Percentiles rank a stretch among this genome's conserved stretches.
phyloP scores from a whole-genome alignment of 2,888 invertebrate species.

The Pediacus dermestoides region DNA sequence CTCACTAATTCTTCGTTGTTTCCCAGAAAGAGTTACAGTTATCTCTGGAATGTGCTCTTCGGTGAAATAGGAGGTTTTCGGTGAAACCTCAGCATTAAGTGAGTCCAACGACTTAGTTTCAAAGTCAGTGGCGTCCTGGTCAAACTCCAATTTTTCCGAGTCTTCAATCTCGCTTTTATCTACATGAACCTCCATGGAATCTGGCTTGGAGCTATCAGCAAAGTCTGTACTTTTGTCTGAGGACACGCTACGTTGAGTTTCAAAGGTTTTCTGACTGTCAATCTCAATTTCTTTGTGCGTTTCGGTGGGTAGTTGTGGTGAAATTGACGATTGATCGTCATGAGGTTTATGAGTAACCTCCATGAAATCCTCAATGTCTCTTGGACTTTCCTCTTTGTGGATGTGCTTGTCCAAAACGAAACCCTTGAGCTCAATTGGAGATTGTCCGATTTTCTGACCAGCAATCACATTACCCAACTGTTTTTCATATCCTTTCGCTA shows the following conservation, averaged over 20 bases:
- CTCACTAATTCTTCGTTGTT: conserved; percentile 47
- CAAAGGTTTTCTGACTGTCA: conserved; percentile 33
- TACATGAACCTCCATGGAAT: conserved; percentile 53
- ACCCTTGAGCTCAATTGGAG: conserved; percentile 19
- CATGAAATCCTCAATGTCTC: conserved; percentile 27
- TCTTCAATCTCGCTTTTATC: conserved; percentile 54
- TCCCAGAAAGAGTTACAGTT: conserved; percentile 47
- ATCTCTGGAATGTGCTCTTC: conserved; percentile 47
- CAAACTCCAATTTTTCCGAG: conserved; percentile 51
- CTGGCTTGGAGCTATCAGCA: conserved; percentile 43
- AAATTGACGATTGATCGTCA: conserved; percentile 29
- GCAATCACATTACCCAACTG: conserved; percentile 30
- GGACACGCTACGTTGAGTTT: conserved; percentile 42
- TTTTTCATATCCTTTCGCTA: conserved; percentile 34
- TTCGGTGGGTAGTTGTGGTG: conserved; percentile 25
- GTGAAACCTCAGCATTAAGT: conserved; percentile 34
- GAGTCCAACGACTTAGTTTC: conserved; percentile 44
- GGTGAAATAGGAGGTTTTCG: conserved; percentile 26
- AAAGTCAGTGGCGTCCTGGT: conserved; percentile 45
- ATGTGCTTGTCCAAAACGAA: conserved; percentile 16
- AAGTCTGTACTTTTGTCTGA: conserved; percentile 30
- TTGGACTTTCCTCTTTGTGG: conserved; percentile 11
- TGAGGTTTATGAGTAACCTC: conserved; percentile 28
- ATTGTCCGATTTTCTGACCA: conserved; percentile 24
- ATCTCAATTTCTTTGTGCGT: conserved; percentile 38